phyloP scores from a whole-genome alignment of 2,113 vertebrate genomes.

The Vidua chalybeata region DNA sequence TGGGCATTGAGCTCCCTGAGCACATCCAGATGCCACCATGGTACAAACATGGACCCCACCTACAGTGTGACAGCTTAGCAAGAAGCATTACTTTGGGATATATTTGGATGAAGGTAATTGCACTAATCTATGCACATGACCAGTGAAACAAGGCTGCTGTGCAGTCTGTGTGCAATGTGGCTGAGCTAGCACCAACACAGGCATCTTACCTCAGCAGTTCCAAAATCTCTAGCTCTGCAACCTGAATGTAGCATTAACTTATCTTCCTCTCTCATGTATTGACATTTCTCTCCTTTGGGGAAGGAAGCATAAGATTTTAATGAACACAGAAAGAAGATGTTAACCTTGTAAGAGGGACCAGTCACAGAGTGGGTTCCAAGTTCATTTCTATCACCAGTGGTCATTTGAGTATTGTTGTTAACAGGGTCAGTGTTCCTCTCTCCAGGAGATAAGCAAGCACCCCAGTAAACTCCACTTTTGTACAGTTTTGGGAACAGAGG shows the following conservation, averaged over 20 bases:
- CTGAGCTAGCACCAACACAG: neutral
- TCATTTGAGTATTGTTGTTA: neutral
- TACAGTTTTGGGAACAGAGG: neutral
- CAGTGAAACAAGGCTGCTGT: neutral
- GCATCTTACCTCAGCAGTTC: constrained; percentile 25
- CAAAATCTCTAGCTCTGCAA: constrained; percentile 30
- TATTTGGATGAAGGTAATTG: neutral
- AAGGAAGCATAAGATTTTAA: constrained; percentile 23
- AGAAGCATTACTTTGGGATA: neutral
- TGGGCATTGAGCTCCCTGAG: neutral
- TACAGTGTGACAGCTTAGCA: neutral
- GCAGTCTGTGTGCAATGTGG: neutral
- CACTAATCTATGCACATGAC: neutral
- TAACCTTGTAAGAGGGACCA: neutral
- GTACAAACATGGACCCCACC: neutral
- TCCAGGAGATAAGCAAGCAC: neutral
- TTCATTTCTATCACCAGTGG: neutral
- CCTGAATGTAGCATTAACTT: neutral
- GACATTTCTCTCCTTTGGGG: constrained; percentile 27
- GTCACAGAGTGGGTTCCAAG: neutral
- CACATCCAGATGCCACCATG: neutral
- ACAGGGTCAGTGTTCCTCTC: neutral
- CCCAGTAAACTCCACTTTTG: neutral
- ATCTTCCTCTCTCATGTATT: neutral
- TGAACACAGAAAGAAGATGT: neutral